Evolutionary conservation across 2,113 vertebrate genomes (phyloP).

Genomic region (Gymnogyps californianus): DNA sequence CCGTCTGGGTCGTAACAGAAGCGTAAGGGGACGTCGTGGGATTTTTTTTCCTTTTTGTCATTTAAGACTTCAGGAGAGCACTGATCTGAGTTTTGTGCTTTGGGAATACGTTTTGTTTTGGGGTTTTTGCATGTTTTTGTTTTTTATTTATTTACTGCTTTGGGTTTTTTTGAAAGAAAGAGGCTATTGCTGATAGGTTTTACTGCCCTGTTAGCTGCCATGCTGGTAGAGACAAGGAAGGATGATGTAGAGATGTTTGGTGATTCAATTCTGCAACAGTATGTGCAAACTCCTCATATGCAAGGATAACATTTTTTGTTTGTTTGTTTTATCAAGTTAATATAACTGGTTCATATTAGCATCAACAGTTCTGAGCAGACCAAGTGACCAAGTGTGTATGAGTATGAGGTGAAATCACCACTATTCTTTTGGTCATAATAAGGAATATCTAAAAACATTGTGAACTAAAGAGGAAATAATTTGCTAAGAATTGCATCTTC

Average conservation of each 20-base stretch:
- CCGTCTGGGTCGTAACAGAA: too few species aligned
- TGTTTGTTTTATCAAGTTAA: neutral
- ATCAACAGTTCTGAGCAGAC: neutral
- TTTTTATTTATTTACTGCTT: neutral
- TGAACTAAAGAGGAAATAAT: neutral
- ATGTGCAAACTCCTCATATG: neutral
- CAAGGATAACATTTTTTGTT: accelerated
- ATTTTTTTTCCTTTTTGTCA: neutral
- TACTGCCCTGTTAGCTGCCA: neutral
- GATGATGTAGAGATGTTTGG: neutral
- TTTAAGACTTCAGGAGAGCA: neutral
- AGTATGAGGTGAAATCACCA: neutral
- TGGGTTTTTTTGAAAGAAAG: accelerated
- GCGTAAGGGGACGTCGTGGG: accelerated
- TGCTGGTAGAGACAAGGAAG: neutral
- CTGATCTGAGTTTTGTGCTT: neutral
- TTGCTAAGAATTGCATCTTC: neutral
- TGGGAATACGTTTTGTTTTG: too few species aligned
- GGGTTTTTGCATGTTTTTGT: neutral
- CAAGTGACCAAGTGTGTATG: neutral
- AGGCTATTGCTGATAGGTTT: neutral
- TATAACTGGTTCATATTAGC: neutral
- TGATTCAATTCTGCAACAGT: neutral
- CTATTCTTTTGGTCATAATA: neutral
- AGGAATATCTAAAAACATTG: neutral